These are phyloP conservation scores for Cataglyphis livida DNA, from an alignment of 2,888 invertebrate genomes.

Conservation along the genomic window DNA sequence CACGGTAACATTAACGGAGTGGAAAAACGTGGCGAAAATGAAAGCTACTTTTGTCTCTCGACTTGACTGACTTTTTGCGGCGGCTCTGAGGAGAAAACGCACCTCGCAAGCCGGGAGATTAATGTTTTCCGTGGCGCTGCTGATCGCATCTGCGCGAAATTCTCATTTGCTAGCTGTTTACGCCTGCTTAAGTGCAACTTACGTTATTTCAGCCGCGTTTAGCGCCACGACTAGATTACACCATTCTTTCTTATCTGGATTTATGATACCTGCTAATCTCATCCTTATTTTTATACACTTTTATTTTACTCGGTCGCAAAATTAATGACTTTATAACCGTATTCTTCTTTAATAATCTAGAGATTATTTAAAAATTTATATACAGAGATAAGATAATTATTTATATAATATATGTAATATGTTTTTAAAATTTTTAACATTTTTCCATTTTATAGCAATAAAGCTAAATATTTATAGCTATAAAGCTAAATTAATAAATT, in stretches of 20 bases:
- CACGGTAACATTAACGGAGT: slow-evolving; percentile 28
- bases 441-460: background rate
- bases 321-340: slow-evolving; percentile 17
- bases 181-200: slow-evolving; percentile 48
- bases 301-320: background rate
- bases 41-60: slow-evolving; percentile 54
- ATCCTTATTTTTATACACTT: slow-evolving; percentile 23
- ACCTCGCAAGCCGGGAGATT: slow-evolving; percentile 33
- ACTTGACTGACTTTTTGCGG: slow-evolving; percentile 44
- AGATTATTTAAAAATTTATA: background rate
- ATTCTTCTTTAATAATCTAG: background rate
- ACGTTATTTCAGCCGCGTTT: slow-evolving; percentile 32
- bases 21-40: slow-evolving; percentile 46
- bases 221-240: slow-evolving; percentile 32
- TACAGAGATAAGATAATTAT: background rate
- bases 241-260: slow-evolving; percentile 22
- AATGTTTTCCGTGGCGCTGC: slow-evolving; percentile 46
- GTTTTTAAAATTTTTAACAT: background rate
- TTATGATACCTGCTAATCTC: slow-evolving; percentile 19
- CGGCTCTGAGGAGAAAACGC: slow-evolving; percentile 18
- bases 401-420: background rate
- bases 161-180: slow-evolving; percentile 50
- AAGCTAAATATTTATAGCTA: background rate
- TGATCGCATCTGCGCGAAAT: slow-evolving; percentile 49
- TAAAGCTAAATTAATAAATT: background rate